Evolutionary conservation across 2,113 vertebrate species (phyloP).

Genomic region (Aramus guarauna): DNA sequence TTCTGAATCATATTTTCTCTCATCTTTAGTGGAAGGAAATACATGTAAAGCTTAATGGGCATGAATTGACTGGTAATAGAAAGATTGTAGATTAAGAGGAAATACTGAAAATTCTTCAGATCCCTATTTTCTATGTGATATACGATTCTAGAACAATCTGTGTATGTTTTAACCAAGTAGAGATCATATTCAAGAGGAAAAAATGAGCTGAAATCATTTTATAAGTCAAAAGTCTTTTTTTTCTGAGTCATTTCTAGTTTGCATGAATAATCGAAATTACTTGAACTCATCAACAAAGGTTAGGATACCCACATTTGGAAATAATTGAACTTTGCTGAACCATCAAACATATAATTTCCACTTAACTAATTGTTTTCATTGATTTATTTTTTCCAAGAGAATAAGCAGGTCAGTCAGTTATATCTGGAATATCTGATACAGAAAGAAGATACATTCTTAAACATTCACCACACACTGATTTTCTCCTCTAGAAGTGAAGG

Average conservation of each 20-base stretch:
- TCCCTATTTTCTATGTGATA: not conserved
- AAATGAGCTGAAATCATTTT: not conserved
- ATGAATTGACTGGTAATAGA: not conserved
- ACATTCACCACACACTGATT: not conserved
- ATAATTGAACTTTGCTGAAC: not conserved
- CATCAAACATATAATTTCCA: not conserved
- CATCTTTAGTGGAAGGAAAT: not conserved
- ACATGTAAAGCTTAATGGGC: not conserved
- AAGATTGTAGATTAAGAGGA: not conserved
- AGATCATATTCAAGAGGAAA: not conserved
- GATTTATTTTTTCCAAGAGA: not conserved
- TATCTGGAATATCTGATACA: not conserved
- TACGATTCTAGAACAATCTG: not conserved
- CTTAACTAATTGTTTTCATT: slow-evolving; percentile 13
- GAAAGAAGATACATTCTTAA: not conserved
- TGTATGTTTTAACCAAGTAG: not conserved
- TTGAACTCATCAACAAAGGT: not conserved
- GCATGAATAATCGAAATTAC: not conserved
- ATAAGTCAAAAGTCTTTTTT: not conserved
- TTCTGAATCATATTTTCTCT: not conserved
- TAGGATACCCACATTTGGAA: not conserved
- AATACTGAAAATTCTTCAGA: not conserved
- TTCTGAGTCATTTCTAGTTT: not conserved
- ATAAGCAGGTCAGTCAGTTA: not conserved
- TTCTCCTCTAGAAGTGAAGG: not conserved